Base-by-base conservation (phyloP, 2,888 invertebrate genomes). In the Sminthurinus aureus region DNA sequence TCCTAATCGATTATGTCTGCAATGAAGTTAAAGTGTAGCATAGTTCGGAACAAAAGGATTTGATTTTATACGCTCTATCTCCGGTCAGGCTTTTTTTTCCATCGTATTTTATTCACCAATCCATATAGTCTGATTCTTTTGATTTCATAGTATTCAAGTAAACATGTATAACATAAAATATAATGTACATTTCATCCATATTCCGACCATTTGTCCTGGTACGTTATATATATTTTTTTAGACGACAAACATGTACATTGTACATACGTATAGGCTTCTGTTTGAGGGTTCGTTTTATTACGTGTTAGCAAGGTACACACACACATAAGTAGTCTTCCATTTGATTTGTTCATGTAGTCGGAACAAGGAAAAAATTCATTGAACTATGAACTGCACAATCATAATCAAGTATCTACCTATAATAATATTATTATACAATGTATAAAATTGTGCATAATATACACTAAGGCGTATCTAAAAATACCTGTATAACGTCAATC, bases 1-100 rank as follows among this genome's bases (percentile, higher is more conserved):
- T 86, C 86, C 85, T 87, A 87, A 88, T 88, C 87, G 86, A 87
- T 88, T 83, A 83, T 71, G 73, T 83, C 83, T 83, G 83, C 79
- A 83, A 50, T 75, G 74, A 83, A 83, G 79, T 83, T 79, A 79
- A 38, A 83, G 83, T 79, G 83, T 74, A 79, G 79, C 83, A 75
- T 50, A 73, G 78, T 78, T 78, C 26, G 69, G 77, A 83, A 83
- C 83, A 83, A 83, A 77, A 79, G 83, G 58, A 83, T 77, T 82
- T 77, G 67, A 82, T 76, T 80, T 82, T 82, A 67, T 83, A 83
- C 83, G 83, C 83, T 83, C 83, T 78, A 83, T 79, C 83, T 78
- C 83, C 83, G 83, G 83, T 52, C 80, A 80, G 80, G 80, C 38
- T 52, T 80, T 80, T 80, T 80, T 80, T 71, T 22, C 51, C 26